Evolutionary conservation across 2,797 vertebrate species (phyloP).

Genomic region (Buceros bicornis): DNA sequence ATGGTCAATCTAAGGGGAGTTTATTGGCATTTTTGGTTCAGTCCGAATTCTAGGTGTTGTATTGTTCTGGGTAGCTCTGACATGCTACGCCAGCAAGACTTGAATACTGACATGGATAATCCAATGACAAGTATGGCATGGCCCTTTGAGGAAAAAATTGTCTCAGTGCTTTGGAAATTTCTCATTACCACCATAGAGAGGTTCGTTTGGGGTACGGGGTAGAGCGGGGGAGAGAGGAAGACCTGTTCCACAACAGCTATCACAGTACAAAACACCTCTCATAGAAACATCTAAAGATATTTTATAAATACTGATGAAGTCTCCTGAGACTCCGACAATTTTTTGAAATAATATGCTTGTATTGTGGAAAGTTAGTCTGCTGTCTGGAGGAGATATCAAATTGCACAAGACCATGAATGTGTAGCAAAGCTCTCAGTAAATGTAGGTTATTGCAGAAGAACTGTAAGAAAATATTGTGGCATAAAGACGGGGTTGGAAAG

Average conservation of each 20-base stretch:
- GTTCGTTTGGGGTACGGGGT: neutral
- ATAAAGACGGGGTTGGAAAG: neutral
- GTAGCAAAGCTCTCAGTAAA: slow-evolving; percentile 7
- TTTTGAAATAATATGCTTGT: neutral
- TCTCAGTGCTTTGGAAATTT: neutral
- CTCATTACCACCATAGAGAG: neutral
- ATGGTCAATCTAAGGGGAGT: neutral
- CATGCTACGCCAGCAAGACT: neutral
- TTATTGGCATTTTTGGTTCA: neutral
- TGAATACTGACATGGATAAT: rapidly evolving
- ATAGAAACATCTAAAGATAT: neutral
- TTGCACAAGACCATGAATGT: neutral
- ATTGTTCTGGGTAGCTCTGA: neutral
- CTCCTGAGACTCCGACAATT: neutral
- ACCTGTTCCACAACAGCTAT: neutral
- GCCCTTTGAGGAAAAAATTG: neutral
- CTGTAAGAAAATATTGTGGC: slow-evolving; percentile 8
- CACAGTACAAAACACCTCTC: neutral
- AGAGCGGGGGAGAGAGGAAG: neutral
- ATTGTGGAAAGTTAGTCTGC: neutral
- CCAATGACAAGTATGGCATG: rapidly evolving
- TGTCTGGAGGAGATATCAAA: neutral
- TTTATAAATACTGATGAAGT: slow-evolving; percentile 29
- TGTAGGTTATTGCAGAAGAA: neutral
- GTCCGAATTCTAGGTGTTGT: neutral